Percentiles rank a stretch among this genome's conserved stretches.
Conservation (phyloP, 2,888 invertebrate genomes). For the Bombylius major region DNA sequence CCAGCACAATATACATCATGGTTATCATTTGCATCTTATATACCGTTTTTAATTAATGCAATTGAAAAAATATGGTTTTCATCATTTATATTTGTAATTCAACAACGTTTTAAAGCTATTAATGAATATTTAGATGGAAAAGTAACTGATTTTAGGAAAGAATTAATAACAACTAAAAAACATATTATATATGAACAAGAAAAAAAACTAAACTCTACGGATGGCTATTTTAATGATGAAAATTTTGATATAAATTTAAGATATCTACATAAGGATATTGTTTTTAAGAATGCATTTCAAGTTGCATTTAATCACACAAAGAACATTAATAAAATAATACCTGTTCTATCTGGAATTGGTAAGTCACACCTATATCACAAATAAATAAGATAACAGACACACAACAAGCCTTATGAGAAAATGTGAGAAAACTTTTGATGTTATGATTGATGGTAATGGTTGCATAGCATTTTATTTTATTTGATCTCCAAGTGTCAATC, state of each 20-base stretch:
- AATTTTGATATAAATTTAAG: neutral
- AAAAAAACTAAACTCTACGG: too few relatives aligned
- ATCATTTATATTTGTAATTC: conserved; percentile 26
- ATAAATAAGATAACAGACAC: conserved; percentile 19
- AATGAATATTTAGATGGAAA: conserved; percentile 19
- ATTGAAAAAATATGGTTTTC: conserved; percentile 36
- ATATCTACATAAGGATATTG: neutral
- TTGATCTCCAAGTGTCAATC: too few relatives aligned
- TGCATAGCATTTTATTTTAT: too few relatives aligned
- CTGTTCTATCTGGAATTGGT: neutral
- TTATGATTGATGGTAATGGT: too few relatives aligned
- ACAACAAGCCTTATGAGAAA: too few relatives aligned
- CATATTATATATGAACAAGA: too few relatives aligned
- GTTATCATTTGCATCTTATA: conserved; percentile 26
- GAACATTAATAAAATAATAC: neutral
- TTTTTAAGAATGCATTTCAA: neutral
- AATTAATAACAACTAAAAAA: too few relatives aligned
- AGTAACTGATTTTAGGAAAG: too few relatives aligned
- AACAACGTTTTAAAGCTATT: conserved; percentile 29
- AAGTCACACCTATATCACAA: conserved; percentile 18
- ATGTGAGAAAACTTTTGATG: too few relatives aligned
- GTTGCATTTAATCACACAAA: neutral
- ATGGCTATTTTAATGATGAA: neutral
- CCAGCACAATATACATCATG: conserved; percentile 23
- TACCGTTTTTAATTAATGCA: conserved; percentile 30